These are phyloP conservation scores for Anhinga anhinga DNA, from an alignment of 2,113 vertebrate genomes.

Conservation along the genomic window DNA sequence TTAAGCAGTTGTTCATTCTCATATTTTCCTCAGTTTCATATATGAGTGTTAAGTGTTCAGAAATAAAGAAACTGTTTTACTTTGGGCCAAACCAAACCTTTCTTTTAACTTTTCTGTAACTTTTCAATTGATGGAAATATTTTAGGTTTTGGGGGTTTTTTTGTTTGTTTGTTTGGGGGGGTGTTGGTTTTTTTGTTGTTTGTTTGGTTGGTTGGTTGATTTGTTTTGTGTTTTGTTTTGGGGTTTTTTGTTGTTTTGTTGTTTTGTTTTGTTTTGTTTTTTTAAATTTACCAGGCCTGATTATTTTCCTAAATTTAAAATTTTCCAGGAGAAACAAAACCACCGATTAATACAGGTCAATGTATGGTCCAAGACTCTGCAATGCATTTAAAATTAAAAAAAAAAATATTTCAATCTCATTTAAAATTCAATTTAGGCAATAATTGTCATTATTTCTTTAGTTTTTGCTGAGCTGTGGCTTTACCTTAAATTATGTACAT, in stretches of 20 bases:
- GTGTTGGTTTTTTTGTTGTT: too few relatives aligned
- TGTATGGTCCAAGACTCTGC: accelerated
- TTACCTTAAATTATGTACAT: neutral
- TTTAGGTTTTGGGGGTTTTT: too few relatives aligned
- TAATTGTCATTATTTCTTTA: neutral
- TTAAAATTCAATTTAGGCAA: neutral
- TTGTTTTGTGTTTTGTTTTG: too few relatives aligned
- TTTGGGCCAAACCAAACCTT: neutral
- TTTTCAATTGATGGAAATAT: too few relatives aligned
- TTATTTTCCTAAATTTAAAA: neutral
- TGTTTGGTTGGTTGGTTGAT: too few relatives aligned
- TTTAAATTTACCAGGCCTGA: neutral
- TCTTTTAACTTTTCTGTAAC: neutral
- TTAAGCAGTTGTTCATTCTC: neutral
- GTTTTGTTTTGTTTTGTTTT: too few relatives aligned
- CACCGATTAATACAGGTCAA: neutral
- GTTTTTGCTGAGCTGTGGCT: neutral
- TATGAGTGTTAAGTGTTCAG: neutral
- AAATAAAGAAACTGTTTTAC: neutral
- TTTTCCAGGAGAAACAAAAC: neutral
- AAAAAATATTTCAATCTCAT: neutral
- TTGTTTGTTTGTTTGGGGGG: too few relatives aligned
- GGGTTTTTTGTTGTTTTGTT: too few relatives aligned
- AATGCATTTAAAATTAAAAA: neutral
- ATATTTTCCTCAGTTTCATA: neutral